Percentiles rank a stretch among this genome's conserved stretches.
Conservation (phyloP, 2,113 vertebrate species). For the Cyprinus carpio region DNA sequence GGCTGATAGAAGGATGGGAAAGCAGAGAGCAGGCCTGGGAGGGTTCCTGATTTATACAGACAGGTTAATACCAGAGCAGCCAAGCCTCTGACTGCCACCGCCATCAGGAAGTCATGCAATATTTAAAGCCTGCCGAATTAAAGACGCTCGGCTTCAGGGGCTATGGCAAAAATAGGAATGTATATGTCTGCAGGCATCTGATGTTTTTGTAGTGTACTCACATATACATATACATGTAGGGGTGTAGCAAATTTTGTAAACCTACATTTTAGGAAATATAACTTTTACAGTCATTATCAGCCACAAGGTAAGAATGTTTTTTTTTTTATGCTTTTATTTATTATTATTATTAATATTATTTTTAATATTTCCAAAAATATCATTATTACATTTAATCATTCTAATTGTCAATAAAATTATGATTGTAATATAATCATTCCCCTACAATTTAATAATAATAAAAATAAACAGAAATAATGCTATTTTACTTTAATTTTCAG, state of each 20-base stretch:
- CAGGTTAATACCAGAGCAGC: slow-evolving; percentile 78
- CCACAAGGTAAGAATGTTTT: neutral
- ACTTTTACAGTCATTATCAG: neutral
- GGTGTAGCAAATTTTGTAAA: neutral
- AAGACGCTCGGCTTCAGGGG: slow-evolving; percentile 65
- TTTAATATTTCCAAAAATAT: neutral
- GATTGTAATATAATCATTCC: neutral
- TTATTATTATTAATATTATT: too few relatives aligned
- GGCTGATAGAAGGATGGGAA: slow-evolving; percentile 20
- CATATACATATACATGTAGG: neutral
- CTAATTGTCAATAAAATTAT: neutral
- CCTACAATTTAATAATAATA: neutral
- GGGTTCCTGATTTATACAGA: slow-evolving; percentile 79
- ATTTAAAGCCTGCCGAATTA: slow-evolving; percentile 76
- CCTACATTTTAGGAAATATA: neutral
- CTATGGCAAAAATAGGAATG: slow-evolving; percentile 70
- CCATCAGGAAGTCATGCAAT: slow-evolving; percentile 80
- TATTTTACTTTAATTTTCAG: neutral
- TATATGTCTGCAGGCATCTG: slow-evolving; percentile 57
- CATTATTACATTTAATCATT: neutral
- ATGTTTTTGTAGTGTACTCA: slow-evolving; percentile 11
- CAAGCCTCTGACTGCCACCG: slow-evolving; percentile 71
- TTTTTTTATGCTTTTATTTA: neutral
- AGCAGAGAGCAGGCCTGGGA: slow-evolving; percentile 60
- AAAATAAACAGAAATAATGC: neutral